Conservation (phyloP, 2,797 vertebrate genomes). For the Notolabrus celidotus region DNA sequence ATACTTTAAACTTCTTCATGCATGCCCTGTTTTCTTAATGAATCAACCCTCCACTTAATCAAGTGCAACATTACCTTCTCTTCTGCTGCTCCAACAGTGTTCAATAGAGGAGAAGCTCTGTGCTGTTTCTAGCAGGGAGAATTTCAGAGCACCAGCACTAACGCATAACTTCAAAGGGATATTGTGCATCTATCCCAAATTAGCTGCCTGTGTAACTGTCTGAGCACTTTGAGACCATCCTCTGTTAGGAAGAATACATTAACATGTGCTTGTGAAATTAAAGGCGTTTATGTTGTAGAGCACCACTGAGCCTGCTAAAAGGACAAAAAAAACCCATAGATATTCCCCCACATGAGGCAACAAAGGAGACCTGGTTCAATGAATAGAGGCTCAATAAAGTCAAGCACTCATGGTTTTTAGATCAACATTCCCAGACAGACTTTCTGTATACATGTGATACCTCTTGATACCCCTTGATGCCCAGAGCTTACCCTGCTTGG, state of each 20-base stretch:
- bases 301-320: slow-evolving; percentile 49
- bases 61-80: slow-evolving; percentile 68
- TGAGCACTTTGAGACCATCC: slow-evolving; percentile 71
- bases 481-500: slow-evolving; percentile 43
- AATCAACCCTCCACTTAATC: slow-evolving; percentile 60
- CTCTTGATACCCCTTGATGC: slow-evolving; percentile 55
- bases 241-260: slow-evolving; percentile 75
- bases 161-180: slow-evolving; percentile 76
- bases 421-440: slow-evolving; percentile 77
- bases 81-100: slow-evolving; percentile 58
- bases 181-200: slow-evolving; percentile 75
- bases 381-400: slow-evolving; percentile 51
- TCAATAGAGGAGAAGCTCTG: slow-evolving; percentile 44
- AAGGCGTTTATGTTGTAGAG: slow-evolving; percentile 66
- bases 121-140: slow-evolving; percentile 42
- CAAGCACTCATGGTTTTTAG: slow-evolving; percentile 67
- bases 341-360: slow-evolving; percentile 45
- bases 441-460: slow-evolving; percentile 34
- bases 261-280: slow-evolving; percentile 72
- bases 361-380: slow-evolving; percentile 52
- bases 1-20: slow-evolving; percentile 36
- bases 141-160: slow-evolving; percentile 52
- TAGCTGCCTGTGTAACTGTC: slow-evolving; percentile 73
- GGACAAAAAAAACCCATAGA: slow-evolving; percentile 48
- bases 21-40: slow-evolving; percentile 55